phyloP scores from a whole-genome alignment of 2,797 vertebrate genomes.

The Sebastes kiyomatsui region DNA sequence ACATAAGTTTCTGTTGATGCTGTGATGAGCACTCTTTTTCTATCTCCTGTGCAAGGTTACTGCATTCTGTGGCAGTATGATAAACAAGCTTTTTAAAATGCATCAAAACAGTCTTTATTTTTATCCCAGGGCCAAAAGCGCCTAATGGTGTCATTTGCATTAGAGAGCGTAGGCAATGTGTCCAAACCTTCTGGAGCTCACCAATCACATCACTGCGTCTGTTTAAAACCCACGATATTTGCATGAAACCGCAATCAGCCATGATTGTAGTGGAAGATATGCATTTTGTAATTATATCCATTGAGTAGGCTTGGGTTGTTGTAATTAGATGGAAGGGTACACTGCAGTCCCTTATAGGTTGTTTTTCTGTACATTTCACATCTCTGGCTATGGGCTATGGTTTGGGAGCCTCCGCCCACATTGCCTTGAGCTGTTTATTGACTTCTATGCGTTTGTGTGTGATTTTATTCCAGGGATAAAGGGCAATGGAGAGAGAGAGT shows the following conservation, averaged over 20 bases:
- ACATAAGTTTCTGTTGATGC: conserved; percentile 32
- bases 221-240: conserved; percentile 44
- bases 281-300: conserved; percentile 41
- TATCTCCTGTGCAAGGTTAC: conserved; percentile 2
- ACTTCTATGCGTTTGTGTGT: conserved; percentile 32
- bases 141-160: conserved; percentile 67
- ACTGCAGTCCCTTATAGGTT: background rate
- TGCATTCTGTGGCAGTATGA: conserved; percentile 10
- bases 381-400: background rate
- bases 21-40: conserved; percentile 2
- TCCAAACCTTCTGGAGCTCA: conserved; percentile 37
- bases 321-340: conserved; percentile 5
- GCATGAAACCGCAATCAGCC: conserved; percentile 52
- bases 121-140: conserved; percentile 34
- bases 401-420: conserved; percentile 21
- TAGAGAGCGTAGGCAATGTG: conserved; percentile 47
- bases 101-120: conserved; percentile 37
- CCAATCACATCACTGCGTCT: conserved; percentile 40
- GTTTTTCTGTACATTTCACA: conserved; percentile 1
- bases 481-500: background rate
- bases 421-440: conserved; percentile 53
- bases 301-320: background rate
- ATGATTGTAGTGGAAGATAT: conserved; percentile 36
- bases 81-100: conserved; percentile 34
- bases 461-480: conserved; percentile 27